Percentiles rank a stretch among this genome's conserved stretches.
Conservation (phyloP, 1,140 invertebrate genomes). For the Anagrus nilaparvatae region DNA sequence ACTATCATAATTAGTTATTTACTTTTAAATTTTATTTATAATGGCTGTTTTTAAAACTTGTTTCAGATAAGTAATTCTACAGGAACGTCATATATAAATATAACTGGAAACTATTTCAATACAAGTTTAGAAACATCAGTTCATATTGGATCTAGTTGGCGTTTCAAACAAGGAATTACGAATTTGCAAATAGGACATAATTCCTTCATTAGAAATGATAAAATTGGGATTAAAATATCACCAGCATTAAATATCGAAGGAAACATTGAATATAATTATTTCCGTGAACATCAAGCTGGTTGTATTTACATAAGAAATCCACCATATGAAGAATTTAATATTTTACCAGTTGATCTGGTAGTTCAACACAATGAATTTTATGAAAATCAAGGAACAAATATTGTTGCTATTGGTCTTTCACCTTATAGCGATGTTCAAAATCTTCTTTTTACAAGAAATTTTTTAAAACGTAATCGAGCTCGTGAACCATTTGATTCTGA, state of each 20-base stretch:
- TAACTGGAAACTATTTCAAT: slow-evolving; percentile 78
- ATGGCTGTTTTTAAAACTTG: neutral
- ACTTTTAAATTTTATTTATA: neutral
- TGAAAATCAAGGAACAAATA: slow-evolving; percentile 77
- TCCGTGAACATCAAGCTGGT: slow-evolving; percentile 70
- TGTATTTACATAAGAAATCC: slow-evolving; percentile 80
- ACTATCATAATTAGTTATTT: too few relatives aligned
- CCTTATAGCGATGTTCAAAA: slow-evolving; percentile 74
- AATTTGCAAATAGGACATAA: slow-evolving; percentile 80
- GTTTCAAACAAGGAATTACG: slow-evolving; percentile 43
- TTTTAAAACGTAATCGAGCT: slow-evolving; percentile 76
- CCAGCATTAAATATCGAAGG: slow-evolving; percentile 77
- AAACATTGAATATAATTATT: slow-evolving; percentile 79
- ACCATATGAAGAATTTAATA: slow-evolving; percentile 59
- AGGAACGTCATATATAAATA: slow-evolving; percentile 64
- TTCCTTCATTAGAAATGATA: slow-evolving; percentile 64
- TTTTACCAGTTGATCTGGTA: slow-evolving; percentile 55
- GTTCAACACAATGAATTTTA: slow-evolving; percentile 86
- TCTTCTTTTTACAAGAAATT: slow-evolving; percentile 81
- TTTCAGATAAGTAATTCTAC: slow-evolving; percentile 61
- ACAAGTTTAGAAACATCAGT: slow-evolving; percentile 64
- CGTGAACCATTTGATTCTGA: slow-evolving; percentile 71
- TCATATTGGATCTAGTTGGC: slow-evolving; percentile 72
- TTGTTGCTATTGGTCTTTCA: slow-evolving; percentile 76
- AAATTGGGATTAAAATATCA: slow-evolving; percentile 65